Evolutionary conservation across 2,797 vertebrate genomes (phyloP).

Genomic region (Crocodylus rhombifer): DNA sequence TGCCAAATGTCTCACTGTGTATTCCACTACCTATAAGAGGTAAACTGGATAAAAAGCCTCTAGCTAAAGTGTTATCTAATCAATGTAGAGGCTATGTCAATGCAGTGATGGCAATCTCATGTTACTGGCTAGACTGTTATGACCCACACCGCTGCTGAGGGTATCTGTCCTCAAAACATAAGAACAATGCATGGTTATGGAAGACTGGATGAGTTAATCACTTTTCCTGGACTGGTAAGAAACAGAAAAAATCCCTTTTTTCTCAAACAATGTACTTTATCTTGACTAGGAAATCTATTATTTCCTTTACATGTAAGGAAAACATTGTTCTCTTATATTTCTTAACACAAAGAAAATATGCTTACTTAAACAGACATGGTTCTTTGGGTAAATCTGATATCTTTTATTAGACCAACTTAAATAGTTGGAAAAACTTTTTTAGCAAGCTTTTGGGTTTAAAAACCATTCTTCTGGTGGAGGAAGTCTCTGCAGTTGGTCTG

Average conservation of each 20-base stretch:
- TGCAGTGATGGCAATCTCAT: background rate
- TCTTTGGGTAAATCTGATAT: too few species aligned
- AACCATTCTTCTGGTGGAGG: too few species aligned
- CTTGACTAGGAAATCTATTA: background rate
- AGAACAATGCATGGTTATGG: background rate
- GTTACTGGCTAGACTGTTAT: background rate
- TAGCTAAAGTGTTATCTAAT: conserved; percentile 11
- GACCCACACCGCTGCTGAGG: background rate
- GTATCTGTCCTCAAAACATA: background rate
- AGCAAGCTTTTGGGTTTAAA: too few species aligned
- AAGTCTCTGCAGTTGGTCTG: too few species aligned
- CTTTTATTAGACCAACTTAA: too few species aligned
- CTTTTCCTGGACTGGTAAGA: background rate
- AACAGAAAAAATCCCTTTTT: background rate
- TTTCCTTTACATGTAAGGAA: background rate
- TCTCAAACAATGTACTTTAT: background rate
- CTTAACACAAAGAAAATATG: background rate
- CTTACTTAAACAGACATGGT: too few species aligned
- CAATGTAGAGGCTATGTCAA: background rate
- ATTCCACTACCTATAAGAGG: background rate
- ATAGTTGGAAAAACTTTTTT: too few species aligned
- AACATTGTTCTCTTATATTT: background rate
- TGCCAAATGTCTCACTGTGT: background rate
- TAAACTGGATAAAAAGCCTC: background rate
- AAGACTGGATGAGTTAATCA: background rate